Evolutionary conservation across 2,797 vertebrate genomes (phyloP).

Genomic region (Apodemus agrarius): DNA sequence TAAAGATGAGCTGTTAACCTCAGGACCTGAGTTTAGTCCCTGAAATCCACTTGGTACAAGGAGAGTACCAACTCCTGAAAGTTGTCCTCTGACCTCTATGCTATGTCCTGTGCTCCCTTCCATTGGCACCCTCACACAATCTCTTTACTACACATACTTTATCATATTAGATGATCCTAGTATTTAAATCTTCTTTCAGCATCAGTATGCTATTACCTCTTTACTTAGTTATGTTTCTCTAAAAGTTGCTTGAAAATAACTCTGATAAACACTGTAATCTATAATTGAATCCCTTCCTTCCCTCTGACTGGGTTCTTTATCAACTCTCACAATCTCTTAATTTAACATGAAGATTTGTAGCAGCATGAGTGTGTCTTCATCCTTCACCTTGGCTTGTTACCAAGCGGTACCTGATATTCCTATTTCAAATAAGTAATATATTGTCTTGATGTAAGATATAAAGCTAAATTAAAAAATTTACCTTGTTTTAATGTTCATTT

Average conservation of each 20-base stretch:
- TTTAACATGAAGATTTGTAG: conserved; percentile 15
- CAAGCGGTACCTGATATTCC: too few species aligned
- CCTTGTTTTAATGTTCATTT: neutral
- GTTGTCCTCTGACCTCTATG: neutral
- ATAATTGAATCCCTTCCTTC: neutral
- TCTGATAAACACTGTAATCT: neutral
- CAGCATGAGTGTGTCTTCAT: neutral
- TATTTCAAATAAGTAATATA: conserved; percentile 7
- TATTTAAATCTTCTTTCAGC: conserved; percentile 3
- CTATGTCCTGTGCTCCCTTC: neutral
- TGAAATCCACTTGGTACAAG: neutral
- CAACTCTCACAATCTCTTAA: neutral
- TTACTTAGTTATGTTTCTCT: conserved; percentile 25
- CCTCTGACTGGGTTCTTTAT: neutral
- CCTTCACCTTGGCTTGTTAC: neutral
- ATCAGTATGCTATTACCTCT: neutral
- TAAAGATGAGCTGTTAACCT: neutral
- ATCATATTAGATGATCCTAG: neutral
- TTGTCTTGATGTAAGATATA: neutral
- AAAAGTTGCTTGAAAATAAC: neutral
- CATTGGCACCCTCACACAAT: accelerated
- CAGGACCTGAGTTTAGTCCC: neutral
- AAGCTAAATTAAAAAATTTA: neutral
- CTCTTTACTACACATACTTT: neutral
- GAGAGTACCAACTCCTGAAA: neutral